Conservation (phyloP, 1,140 invertebrate genomes). For the Bombus ignitus region DNA sequence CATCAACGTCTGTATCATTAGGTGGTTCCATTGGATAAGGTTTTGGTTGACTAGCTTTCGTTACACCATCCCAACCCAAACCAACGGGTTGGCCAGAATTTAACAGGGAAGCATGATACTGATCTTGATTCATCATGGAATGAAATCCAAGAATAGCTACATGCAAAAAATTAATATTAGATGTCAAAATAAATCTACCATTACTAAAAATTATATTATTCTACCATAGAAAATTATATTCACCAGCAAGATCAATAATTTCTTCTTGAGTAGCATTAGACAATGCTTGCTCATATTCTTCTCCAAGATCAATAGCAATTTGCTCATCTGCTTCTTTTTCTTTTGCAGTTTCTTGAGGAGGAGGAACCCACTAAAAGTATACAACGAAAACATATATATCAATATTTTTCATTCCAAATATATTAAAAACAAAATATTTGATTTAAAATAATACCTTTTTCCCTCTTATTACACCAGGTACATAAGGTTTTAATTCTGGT, state of each 20-base stretch:
- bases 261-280: constrained; percentile 96
- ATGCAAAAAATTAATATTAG: constrained; percentile 68
- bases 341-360: constrained; percentile 90
- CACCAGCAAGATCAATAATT: constrained; percentile 99
- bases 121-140: constrained; percentile 99
- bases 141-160: constrained; percentile 99
- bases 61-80: constrained; percentile 95
- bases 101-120: constrained; percentile 97
- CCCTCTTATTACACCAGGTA: constrained; percentile 94
- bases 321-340: constrained; percentile 93
- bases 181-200: background rate
- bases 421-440: background rate
- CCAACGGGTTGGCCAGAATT: constrained; percentile 95
- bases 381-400: background rate
- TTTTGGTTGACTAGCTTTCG: constrained; percentile 96
- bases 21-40: constrained; percentile 95
- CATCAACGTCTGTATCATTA: constrained; percentile 96
- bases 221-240: constrained; percentile 39
- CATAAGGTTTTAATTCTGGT: constrained; percentile 97
- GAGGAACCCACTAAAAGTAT: constrained; percentile 89
- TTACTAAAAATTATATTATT: background rate
- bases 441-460: constrained; percentile 87
- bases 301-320: constrained; percentile 95
- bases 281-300: constrained; percentile 98
- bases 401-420: background rate